These are phyloP conservation scores for Triplophysa siluroides DNA, from an alignment of 2,113 vertebrate genomes.

Conservation along the genomic window DNA sequence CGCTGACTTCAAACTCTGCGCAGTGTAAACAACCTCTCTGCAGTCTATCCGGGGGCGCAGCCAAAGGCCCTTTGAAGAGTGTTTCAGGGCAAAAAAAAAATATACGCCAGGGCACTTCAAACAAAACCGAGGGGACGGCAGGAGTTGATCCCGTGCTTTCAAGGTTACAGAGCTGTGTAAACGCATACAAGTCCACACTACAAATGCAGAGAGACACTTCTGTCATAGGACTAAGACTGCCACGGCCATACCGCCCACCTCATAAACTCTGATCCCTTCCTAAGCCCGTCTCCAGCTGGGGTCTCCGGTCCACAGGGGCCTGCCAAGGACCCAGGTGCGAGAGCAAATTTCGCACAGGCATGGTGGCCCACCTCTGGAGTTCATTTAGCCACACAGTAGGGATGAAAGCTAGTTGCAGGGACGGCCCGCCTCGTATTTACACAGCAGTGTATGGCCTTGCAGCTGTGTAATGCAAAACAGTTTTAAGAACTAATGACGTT, in stretches of 20 bases:
- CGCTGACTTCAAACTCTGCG: slow-evolving; percentile 23
- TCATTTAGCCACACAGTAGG: slow-evolving; percentile 31
- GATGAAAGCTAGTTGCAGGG: background rate
- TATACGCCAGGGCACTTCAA: slow-evolving; percentile 43
- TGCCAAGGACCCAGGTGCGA: slow-evolving; percentile 63
- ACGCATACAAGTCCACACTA: slow-evolving; percentile 44
- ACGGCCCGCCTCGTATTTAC: background rate
- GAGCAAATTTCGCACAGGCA: slow-evolving; percentile 47
- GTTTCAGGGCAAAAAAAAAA: slow-evolving; percentile 39
- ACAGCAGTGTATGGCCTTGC: background rate
- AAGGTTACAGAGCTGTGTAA: slow-evolving; percentile 49
- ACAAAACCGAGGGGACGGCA: slow-evolving; percentile 25
- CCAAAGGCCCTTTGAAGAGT: slow-evolving; percentile 44
- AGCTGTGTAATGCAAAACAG: background rate
- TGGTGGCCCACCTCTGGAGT: slow-evolving; percentile 40
- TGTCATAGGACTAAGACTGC: slow-evolving; percentile 15
- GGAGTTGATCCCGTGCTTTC: slow-evolving; percentile 41
- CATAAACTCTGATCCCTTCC: slow-evolving; percentile 21
- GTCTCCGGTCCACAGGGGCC: slow-evolving; percentile 55
- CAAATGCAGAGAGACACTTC: slow-evolving; percentile 11
- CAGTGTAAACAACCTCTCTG: slow-evolving; percentile 44
- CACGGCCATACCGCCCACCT: slow-evolving; percentile 16
- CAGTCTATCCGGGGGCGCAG: slow-evolving; percentile 33
- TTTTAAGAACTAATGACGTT: too few relatives aligned
- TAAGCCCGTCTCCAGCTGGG: slow-evolving; percentile 48